Percentiles rank a stretch among this genome's conserved stretches.
phyloP scores from a whole-genome alignment of 2,888 invertebrate genomes.

The Drosophila aldrichi region DNA sequence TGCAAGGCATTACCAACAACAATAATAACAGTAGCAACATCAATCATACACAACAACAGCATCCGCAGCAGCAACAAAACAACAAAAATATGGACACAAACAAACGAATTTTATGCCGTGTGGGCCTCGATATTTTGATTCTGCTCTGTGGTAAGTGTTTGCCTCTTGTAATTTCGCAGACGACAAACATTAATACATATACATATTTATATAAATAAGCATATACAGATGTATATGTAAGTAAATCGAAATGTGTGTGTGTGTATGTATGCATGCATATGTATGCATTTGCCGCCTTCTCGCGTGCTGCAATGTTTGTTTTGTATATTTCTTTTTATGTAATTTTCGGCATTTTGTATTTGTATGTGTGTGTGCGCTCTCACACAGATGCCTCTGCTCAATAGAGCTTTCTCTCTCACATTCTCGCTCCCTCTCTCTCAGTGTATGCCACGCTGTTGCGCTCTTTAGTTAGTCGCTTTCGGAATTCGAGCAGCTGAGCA shows the following conservation, averaged over 20 bases:
- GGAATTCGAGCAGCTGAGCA: conserved; percentile 33
- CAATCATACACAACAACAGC: conserved; percentile 7
- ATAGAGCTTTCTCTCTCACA: conserved; percentile 29
- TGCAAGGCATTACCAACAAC: conserved; percentile 50
- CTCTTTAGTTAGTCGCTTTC: conserved; percentile 13
- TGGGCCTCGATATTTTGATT: conserved; percentile 89
- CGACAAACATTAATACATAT: not conserved
- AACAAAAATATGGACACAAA: conserved; percentile 82
- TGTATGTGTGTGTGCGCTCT: conserved; percentile 19
- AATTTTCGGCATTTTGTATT: conserved; percentile 21
- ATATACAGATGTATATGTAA: too few relatives aligned
- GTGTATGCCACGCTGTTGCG: conserved; percentile 2
- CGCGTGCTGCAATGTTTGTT: conserved; percentile 40
- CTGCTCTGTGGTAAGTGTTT: conserved; percentile 89
- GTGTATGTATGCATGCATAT: conserved; percentile 11
- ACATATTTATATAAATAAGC: not conserved
- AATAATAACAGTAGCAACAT: conserved; percentile 35
- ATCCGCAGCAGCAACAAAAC: conserved; percentile 35
- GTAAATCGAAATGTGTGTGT: not conserved
- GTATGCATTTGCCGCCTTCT: conserved; percentile 21
- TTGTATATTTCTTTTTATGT: conserved; percentile 37
- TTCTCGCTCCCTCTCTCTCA: conserved; percentile 3
- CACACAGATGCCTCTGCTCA: conserved; percentile 20
- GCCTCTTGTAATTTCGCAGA: conserved; percentile 9
- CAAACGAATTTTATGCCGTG: conserved; percentile 87